These are phyloP conservation scores for Taxidea taxus DNA, from an alignment of 2,113 vertebrate genomes.

Conservation along the genomic window DNA sequence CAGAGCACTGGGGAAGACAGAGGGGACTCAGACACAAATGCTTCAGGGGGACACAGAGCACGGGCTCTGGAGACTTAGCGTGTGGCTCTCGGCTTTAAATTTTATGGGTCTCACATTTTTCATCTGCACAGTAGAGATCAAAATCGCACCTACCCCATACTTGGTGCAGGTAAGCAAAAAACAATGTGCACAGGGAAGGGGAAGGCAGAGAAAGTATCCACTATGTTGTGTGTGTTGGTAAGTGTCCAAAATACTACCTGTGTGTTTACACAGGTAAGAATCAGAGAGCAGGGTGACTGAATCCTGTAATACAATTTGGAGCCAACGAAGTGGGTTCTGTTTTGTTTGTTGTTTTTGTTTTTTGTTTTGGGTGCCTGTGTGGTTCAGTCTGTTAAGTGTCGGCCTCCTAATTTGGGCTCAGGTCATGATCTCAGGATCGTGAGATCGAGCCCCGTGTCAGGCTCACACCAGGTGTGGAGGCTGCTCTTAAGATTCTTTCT, in stretches of 20 bases:
- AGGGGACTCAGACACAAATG: neutral
- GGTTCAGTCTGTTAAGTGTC: neutral
- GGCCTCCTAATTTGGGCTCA: no score
- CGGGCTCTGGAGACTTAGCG: neutral
- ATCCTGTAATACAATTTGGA: neutral
- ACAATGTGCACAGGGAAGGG: neutral
- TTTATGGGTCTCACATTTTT: neutral
- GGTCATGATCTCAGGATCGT: no score
- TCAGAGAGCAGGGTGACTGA: neutral
- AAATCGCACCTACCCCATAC: neutral
- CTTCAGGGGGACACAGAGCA: neutral
- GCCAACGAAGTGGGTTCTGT: neutral
- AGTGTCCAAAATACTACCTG: neutral
- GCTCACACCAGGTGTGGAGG: neutral
- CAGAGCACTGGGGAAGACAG: neutral
- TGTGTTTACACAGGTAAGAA: neutral
- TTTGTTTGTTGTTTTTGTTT: neutral
- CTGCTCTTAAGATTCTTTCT: neutral
- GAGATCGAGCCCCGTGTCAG: no score
- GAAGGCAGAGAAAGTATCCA: neutral
- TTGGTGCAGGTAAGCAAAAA: neutral
- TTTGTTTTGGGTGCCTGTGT: neutral
- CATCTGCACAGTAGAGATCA: neutral
- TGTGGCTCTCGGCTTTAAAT: neutral
- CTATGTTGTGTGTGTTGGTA: neutral